Percentiles rank a stretch among this genome's conserved stretches.
These are phyloP conservation scores for Botia kubotai DNA, from an alignment of 2,797 vertebrate species.

Conservation along the genomic window DNA sequence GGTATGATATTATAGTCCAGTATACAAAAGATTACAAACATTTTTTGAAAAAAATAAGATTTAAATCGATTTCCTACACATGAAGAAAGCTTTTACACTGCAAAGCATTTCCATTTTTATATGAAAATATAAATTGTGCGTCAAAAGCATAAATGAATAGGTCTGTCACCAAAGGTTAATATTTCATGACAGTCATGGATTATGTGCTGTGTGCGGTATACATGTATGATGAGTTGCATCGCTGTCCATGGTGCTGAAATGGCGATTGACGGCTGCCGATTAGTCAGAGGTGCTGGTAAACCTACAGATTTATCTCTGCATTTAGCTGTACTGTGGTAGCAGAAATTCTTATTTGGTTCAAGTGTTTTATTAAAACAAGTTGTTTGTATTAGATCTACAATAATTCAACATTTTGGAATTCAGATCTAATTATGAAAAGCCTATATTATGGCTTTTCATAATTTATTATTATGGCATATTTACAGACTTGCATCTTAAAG, in stretches of 20 bases:
- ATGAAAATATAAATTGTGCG: background rate
- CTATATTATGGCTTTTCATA: background rate
- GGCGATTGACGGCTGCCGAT: constrained; percentile 33
- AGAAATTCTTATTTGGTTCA: background rate
- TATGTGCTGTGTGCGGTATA: background rate
- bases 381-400: background rate
- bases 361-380: background rate
- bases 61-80: background rate
- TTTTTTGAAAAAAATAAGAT: background rate
- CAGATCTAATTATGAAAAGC: background rate
- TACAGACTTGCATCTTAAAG: background rate
- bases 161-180: background rate
- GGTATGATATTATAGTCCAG: constrained; percentile 3
- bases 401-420: background rate
- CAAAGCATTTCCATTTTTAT: background rate
- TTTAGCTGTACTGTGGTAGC: background rate
- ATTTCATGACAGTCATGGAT: background rate
- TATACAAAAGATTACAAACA: constrained; percentile 6
- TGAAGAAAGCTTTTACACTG: no score
- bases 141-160: background rate
- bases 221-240: background rate
- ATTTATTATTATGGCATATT: background rate
- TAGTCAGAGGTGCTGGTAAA: constrained; percentile 66
- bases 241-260: constrained; percentile 51
- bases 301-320: background rate